These are phyloP conservation scores for Agrochola lychnidis DNA, from an alignment of 2,888 invertebrate species.

Conservation along the genomic window DNA sequence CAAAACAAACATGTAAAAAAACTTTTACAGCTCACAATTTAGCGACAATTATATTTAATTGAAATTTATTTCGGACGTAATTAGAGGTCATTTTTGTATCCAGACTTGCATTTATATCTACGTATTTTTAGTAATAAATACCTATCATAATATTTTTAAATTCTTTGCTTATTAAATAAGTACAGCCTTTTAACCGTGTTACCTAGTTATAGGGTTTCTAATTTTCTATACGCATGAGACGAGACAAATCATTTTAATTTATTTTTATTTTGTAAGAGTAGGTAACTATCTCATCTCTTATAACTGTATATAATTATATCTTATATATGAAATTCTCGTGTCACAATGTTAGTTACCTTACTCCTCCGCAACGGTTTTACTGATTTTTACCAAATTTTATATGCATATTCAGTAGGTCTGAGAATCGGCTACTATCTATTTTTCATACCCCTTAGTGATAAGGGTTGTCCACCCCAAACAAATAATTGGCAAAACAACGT, in stretches of 20 bases:
- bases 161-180: background rate
- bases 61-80: conserved; percentile 34
- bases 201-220: background rate
- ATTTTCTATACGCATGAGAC: too few relatives aligned
- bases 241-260: background rate
- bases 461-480: too few relatives aligned
- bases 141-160: background rate
- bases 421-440: too few relatives aligned
- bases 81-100: conserved; percentile 39
- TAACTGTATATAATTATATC: too few relatives aligned
- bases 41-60: conserved; percentile 52
- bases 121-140: conserved; percentile 3
- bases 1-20: background rate
- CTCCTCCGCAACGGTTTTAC: too few relatives aligned
- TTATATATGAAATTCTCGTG: too few relatives aligned
- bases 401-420: too few relatives aligned
- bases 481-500: too few relatives aligned
- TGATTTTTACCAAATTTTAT: too few relatives aligned
- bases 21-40: conserved; percentile 4
- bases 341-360: too few relatives aligned
- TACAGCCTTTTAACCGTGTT: background rate
- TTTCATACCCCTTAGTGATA: too few relatives aligned
- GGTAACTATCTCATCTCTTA: background rate
- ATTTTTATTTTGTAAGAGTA: background rate
- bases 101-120: conserved; percentile 20